Percentiles rank a stretch among this genome's conserved stretches.
phyloP scores from a whole-genome alignment of 2,797 vertebrate species.

The Melanotaenia parkinsoni region DNA sequence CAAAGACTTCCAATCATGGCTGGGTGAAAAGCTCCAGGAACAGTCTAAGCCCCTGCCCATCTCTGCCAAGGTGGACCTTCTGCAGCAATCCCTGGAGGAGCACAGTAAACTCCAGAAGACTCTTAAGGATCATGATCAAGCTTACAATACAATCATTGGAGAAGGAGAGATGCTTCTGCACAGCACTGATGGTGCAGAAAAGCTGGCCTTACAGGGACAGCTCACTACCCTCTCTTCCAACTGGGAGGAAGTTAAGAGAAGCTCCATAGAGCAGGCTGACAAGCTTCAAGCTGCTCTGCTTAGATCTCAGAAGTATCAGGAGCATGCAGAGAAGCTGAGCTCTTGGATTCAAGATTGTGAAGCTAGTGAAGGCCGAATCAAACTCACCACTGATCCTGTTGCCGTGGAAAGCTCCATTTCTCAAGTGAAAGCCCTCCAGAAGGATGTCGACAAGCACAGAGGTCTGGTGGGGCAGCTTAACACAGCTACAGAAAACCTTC shows the following conservation, averaged over 20 bases:
- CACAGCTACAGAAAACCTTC: slow-evolving; percentile 86
- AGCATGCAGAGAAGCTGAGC: slow-evolving; percentile 86
- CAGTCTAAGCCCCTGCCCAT: slow-evolving; percentile 80
- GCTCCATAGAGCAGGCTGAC: slow-evolving; percentile 82
- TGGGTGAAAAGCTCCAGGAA: slow-evolving; percentile 87
- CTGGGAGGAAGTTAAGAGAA: slow-evolving; percentile 92
- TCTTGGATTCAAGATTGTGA: slow-evolving; percentile 91
- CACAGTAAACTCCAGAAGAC: slow-evolving; percentile 84
- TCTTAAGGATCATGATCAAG: slow-evolving; percentile 80
- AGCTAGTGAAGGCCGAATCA: slow-evolving; percentile 78
- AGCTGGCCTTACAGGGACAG: slow-evolving; percentile 88
- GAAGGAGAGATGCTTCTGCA: slow-evolving; percentile 93
- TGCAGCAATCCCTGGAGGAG: slow-evolving; percentile 86
- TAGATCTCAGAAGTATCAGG: slow-evolving; percentile 88
- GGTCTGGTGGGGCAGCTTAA: slow-evolving; percentile 90
- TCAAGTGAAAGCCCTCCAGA: slow-evolving; percentile 90
- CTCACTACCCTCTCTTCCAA: slow-evolving; percentile 85
- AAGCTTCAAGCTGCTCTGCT: slow-evolving; percentile 87
- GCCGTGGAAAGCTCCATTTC: slow-evolving; percentile 86
- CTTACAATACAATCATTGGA: slow-evolving; percentile 85
- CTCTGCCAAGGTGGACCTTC: slow-evolving; percentile 85
- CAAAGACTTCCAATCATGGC: slow-evolving; percentile 93
- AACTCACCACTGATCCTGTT: slow-evolving; percentile 81
- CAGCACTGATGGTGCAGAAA: slow-evolving; percentile 91
- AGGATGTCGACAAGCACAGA: slow-evolving; percentile 92